phyloP scores from a whole-genome alignment of 1,140 invertebrate species.

The Trichogramma pretiosum region DNA sequence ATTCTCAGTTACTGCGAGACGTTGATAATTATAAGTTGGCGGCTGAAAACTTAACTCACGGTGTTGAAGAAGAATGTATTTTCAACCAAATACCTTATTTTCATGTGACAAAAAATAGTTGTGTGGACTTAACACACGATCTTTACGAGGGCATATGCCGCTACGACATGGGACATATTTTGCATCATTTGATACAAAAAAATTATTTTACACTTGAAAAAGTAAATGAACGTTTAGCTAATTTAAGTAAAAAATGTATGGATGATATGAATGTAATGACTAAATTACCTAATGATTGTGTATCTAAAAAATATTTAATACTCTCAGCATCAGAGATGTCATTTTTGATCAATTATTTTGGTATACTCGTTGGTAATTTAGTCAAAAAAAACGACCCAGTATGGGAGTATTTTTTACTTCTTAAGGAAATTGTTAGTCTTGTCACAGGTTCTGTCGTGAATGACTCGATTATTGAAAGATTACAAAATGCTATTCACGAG shows the following conservation, averaged over 20 bases:
- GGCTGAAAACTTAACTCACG: too few species aligned
- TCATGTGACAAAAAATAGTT: too few species aligned
- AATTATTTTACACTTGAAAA: constrained; percentile 23
- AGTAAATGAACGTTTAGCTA: constrained; percentile 8
- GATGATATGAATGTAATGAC: neutral
- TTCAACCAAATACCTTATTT: too few species aligned
- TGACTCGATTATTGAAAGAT: neutral
- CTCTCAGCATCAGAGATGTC: constrained; percentile 29
- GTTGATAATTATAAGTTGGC: too few species aligned
- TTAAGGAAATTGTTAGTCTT: constrained; percentile 14
- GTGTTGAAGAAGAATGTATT: too few species aligned
- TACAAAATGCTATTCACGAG: neutral
- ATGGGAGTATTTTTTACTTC: constrained; percentile 21
- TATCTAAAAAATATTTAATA: constrained; percentile 24
- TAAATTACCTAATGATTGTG: constrained; percentile 16
- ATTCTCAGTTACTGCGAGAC: too few species aligned
- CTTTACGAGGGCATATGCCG: constrained; percentile 19
- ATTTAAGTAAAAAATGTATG: too few species aligned
- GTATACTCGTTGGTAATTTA: constrained; percentile 27
- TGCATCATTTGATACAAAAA: constrained; percentile 21
- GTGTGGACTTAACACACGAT: too few species aligned
- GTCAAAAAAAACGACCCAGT: constrained; percentile 22
- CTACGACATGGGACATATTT: constrained; percentile 17
- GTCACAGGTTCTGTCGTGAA: neutral
- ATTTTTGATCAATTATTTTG: constrained; percentile 25